Conservation (phyloP, 1,140 invertebrate genomes). For the Mizuhopecten yessoensis region DNA sequence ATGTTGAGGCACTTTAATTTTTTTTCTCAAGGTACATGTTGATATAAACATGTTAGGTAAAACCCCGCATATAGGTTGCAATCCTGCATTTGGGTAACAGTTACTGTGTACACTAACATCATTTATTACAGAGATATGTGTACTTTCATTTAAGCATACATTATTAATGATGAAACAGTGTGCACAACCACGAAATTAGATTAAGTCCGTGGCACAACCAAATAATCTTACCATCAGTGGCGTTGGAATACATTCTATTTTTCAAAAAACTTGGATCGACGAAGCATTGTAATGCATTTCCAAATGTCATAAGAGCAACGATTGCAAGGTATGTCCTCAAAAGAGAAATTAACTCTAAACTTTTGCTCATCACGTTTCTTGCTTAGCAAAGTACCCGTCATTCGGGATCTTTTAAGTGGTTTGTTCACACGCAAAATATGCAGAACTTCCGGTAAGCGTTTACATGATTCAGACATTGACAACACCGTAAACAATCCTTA, state of each 20-base stretch:
- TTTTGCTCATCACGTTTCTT: not conserved
- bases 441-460: conserved; percentile 32
- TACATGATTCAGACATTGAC: conserved; percentile 48
- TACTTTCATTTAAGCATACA: not conserved
- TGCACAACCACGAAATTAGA: too few relatives aligned
- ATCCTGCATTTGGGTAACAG: too few relatives aligned
- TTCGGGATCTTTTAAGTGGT: not conserved
- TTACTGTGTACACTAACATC: too few relatives aligned
- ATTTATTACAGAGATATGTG: too few relatives aligned
- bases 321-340: conserved; percentile 76
- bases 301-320: conserved; percentile 75
- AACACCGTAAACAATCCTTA: conserved; percentile 62
- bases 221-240: conserved; percentile 59
- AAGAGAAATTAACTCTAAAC: conserved; percentile 36
- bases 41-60: too few relatives aligned
- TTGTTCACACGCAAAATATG: not conserved
- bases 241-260: conserved; percentile 69
- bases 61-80: too few relatives aligned
- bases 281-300: conserved; percentile 77
- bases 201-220: not conserved
- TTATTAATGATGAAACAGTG: not conserved
- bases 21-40: too few relatives aligned
- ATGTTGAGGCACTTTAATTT: too few relatives aligned
- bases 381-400: not conserved
- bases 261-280: conserved; percentile 68